Percentiles rank a stretch among this genome's conserved stretches.
Evolutionary conservation across 1,140 invertebrate genomes (phyloP).

Genomic region (Mamestra configurata): DNA sequence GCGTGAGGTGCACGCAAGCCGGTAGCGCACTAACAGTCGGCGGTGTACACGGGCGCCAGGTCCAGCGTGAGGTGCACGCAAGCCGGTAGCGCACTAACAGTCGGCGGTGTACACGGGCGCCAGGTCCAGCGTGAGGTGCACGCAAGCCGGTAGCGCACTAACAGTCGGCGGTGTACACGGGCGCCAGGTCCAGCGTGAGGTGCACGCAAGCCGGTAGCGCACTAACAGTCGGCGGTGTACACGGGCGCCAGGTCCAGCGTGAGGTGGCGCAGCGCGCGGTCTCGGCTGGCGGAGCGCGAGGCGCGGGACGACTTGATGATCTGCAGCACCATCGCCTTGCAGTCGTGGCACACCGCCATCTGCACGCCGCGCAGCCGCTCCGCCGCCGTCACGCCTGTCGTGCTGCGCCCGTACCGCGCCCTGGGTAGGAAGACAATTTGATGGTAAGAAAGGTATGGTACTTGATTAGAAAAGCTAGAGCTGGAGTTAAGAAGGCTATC

Average conservation of each 20-base stretch:
- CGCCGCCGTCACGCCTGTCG: constrained; percentile 83
- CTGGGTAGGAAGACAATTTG: constrained; percentile 51
- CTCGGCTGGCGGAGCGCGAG: constrained; percentile 92
- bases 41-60: constrained; percentile 93
- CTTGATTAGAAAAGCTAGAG: too few species aligned
- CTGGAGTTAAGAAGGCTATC: too few species aligned
- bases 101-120: constrained; percentile 95
- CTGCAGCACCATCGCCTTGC: constrained; percentile 97
- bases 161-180: constrained; percentile 95
- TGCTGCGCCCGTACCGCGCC: constrained; percentile 83
- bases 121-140: constrained; percentile 94
- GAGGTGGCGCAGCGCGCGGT: constrained; percentile 93
- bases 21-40: too few species aligned
- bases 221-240: constrained; percentile 94
- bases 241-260: constrained; percentile 94
- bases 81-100: too few species aligned
- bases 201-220: too few species aligned
- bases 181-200: constrained; percentile 94
- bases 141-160: too few species aligned
- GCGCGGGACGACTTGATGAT: constrained; percentile 96
- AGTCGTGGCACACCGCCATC: constrained; percentile 97
- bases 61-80: constrained; percentile 95
- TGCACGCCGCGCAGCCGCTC: constrained; percentile 93
- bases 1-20: constrained; percentile 94
- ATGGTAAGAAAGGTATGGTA: too few species aligned